These are phyloP conservation scores for Pocota personata DNA, from an alignment of 2,888 invertebrate species.

Conservation along the genomic window DNA sequence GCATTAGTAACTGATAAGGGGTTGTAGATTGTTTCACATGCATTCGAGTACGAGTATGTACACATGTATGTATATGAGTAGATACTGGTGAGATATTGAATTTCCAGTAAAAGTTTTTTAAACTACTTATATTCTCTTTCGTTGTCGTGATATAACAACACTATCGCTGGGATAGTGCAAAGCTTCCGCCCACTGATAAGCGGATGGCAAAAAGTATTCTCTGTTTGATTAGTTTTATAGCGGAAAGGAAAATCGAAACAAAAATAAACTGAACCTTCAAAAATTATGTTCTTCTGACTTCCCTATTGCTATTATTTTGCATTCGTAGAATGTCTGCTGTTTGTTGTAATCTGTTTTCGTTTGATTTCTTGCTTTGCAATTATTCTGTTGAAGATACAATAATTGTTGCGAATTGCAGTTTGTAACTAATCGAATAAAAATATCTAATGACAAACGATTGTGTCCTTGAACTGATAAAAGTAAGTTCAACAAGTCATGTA, in stretches of 20 bases:
- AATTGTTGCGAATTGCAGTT: conserved; percentile 35
- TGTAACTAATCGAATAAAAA: not conserved
- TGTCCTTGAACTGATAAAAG: conserved; percentile 63
- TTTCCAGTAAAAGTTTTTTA: conserved; percentile 39
- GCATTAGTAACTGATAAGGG: conserved; percentile 65
- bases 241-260: conserved; percentile 4
- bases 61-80: not conserved
- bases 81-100: conserved; percentile 8
- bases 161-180: conserved; percentile 15
- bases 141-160: not conserved
- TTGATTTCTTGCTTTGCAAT: conserved; percentile 22
- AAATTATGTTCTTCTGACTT: conserved; percentile 54
- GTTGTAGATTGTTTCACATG: conserved; percentile 45
- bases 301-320: conserved; percentile 52
- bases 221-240: conserved; percentile 3
- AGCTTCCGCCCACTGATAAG: conserved; percentile 55
- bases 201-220: not conserved
- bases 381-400: conserved; percentile 20
- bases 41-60: conserved; percentile 25
- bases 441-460: conserved; percentile 34
- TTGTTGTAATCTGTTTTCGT: conserved; percentile 35
- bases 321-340: conserved; percentile 32
- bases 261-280: conserved; percentile 59
- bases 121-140: not conserved
- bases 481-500: conserved; percentile 38